Evolutionary conservation across 1,140 invertebrate species (phyloP).

Genomic region (Scaptomyza montana): DNA sequence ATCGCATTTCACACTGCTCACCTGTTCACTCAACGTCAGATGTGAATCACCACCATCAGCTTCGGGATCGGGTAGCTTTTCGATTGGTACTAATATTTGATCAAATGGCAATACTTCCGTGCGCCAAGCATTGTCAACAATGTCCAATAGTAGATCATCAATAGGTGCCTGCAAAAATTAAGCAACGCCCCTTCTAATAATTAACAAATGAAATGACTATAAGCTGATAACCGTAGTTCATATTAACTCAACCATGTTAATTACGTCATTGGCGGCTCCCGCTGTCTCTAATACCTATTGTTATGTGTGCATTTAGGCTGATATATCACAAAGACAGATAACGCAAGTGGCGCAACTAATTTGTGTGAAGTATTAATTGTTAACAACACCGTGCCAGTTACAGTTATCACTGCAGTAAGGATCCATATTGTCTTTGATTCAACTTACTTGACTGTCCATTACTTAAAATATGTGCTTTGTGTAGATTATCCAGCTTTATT

Average conservation of each 20-base stretch:
- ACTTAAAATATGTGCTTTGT: constrained; percentile 49
- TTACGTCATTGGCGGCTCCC: constrained; percentile 56
- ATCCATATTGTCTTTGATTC: not conserved
- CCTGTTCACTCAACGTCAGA: constrained; percentile 94
- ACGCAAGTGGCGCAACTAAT: constrained; percentile 54
- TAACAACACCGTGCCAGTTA: not conserved
- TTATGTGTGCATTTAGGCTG: constrained; percentile 39
- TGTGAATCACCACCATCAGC: constrained; percentile 96
- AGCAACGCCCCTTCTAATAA: constrained; percentile 39
- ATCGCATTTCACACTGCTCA: constrained; percentile 38
- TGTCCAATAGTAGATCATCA: constrained; percentile 92
- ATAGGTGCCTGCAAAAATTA: constrained; percentile 75
- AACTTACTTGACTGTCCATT: constrained; percentile 73
- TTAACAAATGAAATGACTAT: constrained; percentile 31
- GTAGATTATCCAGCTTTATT: constrained; percentile 55
- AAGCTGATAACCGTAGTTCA: constrained; percentile 15
- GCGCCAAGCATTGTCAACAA: constrained; percentile 95
- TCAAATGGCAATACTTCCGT: constrained; percentile 94
- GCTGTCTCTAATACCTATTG: constrained; percentile 37
- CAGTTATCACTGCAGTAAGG: not conserved
- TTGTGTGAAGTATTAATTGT: constrained; percentile 49
- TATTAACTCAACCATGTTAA: constrained; percentile 31
- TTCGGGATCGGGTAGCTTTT: constrained; percentile 96
- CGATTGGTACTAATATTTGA: constrained; percentile 93
- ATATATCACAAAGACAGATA: constrained; percentile 74